Percentiles rank a stretch among this genome's conserved stretches.
phyloP scores from a whole-genome alignment of 2,888 invertebrate genomes.

The Tipula lateralis region DNA sequence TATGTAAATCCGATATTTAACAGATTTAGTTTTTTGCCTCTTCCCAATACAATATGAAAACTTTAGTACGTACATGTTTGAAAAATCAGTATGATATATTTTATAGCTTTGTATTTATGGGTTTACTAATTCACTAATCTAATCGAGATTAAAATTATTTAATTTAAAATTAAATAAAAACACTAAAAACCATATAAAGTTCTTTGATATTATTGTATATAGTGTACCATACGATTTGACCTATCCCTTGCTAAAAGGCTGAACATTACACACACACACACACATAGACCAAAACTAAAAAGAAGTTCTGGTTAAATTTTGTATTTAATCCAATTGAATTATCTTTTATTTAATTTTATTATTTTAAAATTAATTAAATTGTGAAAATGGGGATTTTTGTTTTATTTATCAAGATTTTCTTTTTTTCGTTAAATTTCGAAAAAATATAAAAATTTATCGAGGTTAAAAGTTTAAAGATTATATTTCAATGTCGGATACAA shows the following conservation, averaged over 20 bases:
- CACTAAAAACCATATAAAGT: not conserved
- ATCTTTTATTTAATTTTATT: constrained; percentile 7
- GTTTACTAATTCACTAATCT: not conserved
- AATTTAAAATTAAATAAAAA: constrained; percentile 8
- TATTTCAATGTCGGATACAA: constrained; percentile 11
- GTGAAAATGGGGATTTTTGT: not conserved
- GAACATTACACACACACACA: not conserved
- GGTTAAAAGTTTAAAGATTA: constrained; percentile 11
- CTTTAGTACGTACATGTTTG: too few relatives aligned
- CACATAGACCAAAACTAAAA: not conserved
- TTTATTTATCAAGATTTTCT: not conserved
- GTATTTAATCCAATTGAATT: constrained; percentile 1
- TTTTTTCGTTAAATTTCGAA: not conserved
- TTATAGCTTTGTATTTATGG: not conserved
- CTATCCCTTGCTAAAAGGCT: not conserved
- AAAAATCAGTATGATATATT: not conserved
- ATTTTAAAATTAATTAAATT: not conserved
- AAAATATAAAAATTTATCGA: not conserved
- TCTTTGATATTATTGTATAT: not conserved
- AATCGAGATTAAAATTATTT: not conserved
- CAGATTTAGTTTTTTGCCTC: constrained; percentile 2
- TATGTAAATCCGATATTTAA: not conserved
- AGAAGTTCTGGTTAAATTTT: not conserved
- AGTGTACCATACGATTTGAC: not conserved
- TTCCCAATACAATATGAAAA: too few relatives aligned